Conservation (phyloP, 23 tunicate genomes). For the Aplidium turbinatum region DNA sequence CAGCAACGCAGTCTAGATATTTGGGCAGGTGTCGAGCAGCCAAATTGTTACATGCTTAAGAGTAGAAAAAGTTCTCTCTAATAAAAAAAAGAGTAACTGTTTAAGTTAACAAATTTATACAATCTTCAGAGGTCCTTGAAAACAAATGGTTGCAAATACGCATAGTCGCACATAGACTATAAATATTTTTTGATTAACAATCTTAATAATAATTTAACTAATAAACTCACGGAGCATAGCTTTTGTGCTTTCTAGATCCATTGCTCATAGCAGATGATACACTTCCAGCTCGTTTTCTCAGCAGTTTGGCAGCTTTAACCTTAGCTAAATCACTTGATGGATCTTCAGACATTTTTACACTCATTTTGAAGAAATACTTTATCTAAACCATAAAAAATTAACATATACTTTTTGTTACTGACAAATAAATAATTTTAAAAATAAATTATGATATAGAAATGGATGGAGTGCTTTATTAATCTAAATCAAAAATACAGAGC, state of each 20-base stretch:
- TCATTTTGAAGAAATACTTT: neutral
- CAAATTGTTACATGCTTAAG: no score
- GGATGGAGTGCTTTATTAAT: neutral
- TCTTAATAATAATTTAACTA: no score
- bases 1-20: no score
- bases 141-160: no score
- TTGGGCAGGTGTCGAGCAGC: no score
- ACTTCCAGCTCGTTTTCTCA: slow-evolving; percentile 80
- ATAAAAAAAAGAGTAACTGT: no score
- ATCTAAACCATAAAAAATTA: neutral
- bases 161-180: no score
- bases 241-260: slow-evolving; percentile 39
- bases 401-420: neutral
- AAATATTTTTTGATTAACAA: no score
- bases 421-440: neutral
- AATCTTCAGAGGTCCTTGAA: no score
- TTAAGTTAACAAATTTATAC: no score
- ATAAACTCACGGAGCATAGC: slow-evolving; percentile 94
- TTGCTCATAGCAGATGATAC: slow-evolving; percentile 81
- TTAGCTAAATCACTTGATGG: slow-evolving; percentile 80
- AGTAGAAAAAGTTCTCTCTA: no score
- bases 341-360: slow-evolving; percentile 42
- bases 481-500: no score
- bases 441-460: neutral
- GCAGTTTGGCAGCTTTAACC: slow-evolving; percentile 74